Evolutionary conservation across 2,888 invertebrate species (phyloP).

Genomic region (Carpatolechia fugitivella): DNA sequence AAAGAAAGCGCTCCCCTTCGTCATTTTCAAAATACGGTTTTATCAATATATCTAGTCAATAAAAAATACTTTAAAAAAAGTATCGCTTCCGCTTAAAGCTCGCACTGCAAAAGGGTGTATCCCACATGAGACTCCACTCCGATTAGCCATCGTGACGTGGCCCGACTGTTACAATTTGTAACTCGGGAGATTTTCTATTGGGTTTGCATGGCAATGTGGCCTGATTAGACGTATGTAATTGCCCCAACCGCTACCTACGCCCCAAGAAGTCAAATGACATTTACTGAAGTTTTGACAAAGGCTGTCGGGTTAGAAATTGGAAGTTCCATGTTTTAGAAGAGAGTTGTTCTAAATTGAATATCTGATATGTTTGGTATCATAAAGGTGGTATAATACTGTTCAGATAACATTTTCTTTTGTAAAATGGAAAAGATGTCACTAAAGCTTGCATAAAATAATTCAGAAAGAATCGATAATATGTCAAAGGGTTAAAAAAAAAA

Average conservation of each 20-base stretch:
- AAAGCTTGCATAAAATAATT: too few relatives aligned
- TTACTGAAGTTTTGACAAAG: background rate
- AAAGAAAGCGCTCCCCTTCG: too few relatives aligned
- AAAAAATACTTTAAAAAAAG: background rate
- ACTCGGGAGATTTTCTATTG: constrained; percentile 20
- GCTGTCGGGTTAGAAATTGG: background rate
- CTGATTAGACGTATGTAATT: constrained; percentile 4
- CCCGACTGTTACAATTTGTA: constrained; percentile 26
- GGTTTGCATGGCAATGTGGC: constrained; percentile 10
- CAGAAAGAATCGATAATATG: too few relatives aligned
- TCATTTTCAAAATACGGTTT: too few relatives aligned
- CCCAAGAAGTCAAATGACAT: background rate
- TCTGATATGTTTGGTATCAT: too few relatives aligned
- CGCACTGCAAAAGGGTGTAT: background rate
- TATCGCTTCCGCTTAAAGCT: background rate
- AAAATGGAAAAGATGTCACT: too few relatives aligned
- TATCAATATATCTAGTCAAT: background rate
- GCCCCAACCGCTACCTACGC: background rate
- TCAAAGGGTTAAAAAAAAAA: too few relatives aligned
- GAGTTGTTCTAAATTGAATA: too few relatives aligned
- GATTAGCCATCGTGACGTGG: constrained; percentile 22
- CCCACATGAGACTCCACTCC: constrained; percentile 16
- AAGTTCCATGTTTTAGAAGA: background rate
- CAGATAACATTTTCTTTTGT: too few relatives aligned
- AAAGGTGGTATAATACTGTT: too few relatives aligned